Conservation (phyloP, 2,888 invertebrate species). For the Eumacrocentrus americanus region DNA sequence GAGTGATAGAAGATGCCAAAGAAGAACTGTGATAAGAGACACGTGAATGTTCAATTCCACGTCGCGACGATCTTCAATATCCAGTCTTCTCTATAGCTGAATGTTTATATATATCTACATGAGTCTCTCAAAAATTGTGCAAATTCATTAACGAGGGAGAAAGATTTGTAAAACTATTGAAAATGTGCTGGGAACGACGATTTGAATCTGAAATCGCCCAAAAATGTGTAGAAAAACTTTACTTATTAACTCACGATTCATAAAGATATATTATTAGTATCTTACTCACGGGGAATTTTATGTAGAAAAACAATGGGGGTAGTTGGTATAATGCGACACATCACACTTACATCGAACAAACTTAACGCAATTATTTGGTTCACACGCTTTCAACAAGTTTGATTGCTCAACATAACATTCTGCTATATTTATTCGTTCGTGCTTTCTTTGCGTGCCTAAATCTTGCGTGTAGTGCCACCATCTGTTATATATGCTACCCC, state of each 20-base stretch:
- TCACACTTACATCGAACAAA: slow-evolving; percentile 1
- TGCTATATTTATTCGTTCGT: neutral
- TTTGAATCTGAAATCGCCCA: too few species aligned
- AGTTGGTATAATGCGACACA: neutral
- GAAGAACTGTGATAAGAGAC: neutral
- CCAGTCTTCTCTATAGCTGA: neutral
- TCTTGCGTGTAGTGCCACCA: neutral
- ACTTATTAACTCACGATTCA: slow-evolving; percentile 24
- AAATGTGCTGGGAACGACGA: neutral
- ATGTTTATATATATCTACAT: slow-evolving; percentile 9
- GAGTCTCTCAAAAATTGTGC: neutral
- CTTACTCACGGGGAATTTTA: too few species aligned
- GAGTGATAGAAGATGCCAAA: too few species aligned
- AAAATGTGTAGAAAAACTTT: slow-evolving; percentile 18
- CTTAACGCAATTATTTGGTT: slow-evolving; percentile 11
- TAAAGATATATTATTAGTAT: neutral
- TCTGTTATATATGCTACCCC: neutral
- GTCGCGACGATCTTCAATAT: slow-evolving; percentile 11
- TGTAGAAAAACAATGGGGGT: too few species aligned
- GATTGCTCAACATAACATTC: slow-evolving; percentile 2
- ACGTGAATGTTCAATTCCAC: slow-evolving; percentile 8
- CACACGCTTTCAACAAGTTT: slow-evolving; percentile 10
- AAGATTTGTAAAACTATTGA: neutral
- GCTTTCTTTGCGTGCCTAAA: neutral
- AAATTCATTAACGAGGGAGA: neutral